Conservation (phyloP, 2,797 vertebrate species). For the Micromesistius poutassou region DNA sequence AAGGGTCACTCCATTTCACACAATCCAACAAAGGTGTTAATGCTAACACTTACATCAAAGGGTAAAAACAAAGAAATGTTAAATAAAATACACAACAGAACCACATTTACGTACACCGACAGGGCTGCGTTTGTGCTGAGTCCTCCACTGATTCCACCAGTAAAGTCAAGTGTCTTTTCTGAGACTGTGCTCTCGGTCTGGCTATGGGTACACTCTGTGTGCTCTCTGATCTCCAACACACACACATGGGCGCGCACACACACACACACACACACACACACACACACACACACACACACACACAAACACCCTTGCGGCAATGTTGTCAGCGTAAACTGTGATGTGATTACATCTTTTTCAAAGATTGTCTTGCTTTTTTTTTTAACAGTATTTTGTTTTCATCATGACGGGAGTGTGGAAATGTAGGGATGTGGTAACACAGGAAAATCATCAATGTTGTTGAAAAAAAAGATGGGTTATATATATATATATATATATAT, state of each 20-base stretch:
- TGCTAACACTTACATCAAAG: conserved; percentile 41
- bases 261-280: conserved; percentile 46
- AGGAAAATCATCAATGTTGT: conserved; percentile 36
- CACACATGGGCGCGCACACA: conserved; percentile 42
- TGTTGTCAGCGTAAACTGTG: conserved; percentile 68
- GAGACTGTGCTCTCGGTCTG: conserved; percentile 67
- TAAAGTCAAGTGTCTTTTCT: conserved; percentile 45
- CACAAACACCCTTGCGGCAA: conserved; percentile 56
- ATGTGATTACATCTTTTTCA: conserved; percentile 66
- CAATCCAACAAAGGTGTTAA: conserved; percentile 47
- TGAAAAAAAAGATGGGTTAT: conserved; percentile 7
- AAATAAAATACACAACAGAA: conserved; percentile 18
- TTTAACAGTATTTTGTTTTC: conserved; percentile 55
- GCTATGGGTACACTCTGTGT: conserved; percentile 56
- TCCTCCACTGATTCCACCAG: conserved; percentile 55
- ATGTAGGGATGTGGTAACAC: conserved; percentile 36
- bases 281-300: conserved; percentile 41
- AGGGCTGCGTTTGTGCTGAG: conserved; percentile 60
- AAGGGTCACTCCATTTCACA: conserved; percentile 62
- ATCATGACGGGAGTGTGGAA: conserved; percentile 27
- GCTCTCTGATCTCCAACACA: conserved; percentile 57
- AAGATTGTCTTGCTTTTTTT: conserved; percentile 74
- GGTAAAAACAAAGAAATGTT: conserved; percentile 13
- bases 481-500: neutral
- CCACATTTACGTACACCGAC: conserved; percentile 28